These are phyloP conservation scores for Danio albolineatus DNA, from an alignment of 2,797 vertebrate genomes.

Conservation along the genomic window DNA sequence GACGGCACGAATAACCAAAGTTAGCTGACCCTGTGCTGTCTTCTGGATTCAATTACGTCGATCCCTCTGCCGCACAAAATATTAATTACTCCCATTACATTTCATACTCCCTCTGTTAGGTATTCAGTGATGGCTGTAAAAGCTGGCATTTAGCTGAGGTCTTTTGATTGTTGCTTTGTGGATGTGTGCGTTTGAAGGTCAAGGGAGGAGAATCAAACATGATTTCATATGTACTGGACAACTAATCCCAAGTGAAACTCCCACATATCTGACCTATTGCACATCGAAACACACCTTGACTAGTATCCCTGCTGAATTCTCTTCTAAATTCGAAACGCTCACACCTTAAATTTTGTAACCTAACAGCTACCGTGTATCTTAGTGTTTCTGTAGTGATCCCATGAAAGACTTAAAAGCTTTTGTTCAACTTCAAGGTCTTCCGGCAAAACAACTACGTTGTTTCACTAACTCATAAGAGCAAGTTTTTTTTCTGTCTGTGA, in stretches of 20 bases:
- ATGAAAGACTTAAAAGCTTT: constrained; percentile 44
- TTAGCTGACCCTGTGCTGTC: constrained; percentile 69
- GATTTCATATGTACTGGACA: constrained; percentile 73
- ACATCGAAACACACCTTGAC: constrained; percentile 44
- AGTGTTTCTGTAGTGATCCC: constrained; percentile 39
- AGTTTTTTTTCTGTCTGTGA: constrained; percentile 33
- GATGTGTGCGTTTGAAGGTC: constrained; percentile 34
- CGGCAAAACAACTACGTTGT: constrained; percentile 40
- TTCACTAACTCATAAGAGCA: constrained; percentile 50
- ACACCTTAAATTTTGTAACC: constrained; percentile 22
- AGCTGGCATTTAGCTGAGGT: constrained; percentile 76
- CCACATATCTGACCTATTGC: constrained; percentile 55
- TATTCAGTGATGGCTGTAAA: constrained; percentile 73
- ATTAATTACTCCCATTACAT: constrained; percentile 79
- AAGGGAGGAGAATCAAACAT: constrained; percentile 65
- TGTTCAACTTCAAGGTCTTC: constrained; percentile 45
- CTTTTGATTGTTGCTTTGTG: constrained; percentile 64
- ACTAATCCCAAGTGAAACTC: constrained; percentile 77
- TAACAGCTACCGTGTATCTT: constrained; percentile 39
- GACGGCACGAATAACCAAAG: constrained; percentile 59
- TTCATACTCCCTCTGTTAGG: constrained; percentile 79
- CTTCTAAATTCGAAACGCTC: constrained; percentile 10
- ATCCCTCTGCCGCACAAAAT: constrained; percentile 69
- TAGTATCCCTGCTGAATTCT: constrained; percentile 1
- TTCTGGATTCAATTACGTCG: constrained; percentile 71